A percentile compares a stretch with the other conserved stretches of the same genome.
Evolutionary conservation across 1,140 invertebrate genomes (phyloP).

Genomic region (Macrosteles quadrilineatus): DNA sequence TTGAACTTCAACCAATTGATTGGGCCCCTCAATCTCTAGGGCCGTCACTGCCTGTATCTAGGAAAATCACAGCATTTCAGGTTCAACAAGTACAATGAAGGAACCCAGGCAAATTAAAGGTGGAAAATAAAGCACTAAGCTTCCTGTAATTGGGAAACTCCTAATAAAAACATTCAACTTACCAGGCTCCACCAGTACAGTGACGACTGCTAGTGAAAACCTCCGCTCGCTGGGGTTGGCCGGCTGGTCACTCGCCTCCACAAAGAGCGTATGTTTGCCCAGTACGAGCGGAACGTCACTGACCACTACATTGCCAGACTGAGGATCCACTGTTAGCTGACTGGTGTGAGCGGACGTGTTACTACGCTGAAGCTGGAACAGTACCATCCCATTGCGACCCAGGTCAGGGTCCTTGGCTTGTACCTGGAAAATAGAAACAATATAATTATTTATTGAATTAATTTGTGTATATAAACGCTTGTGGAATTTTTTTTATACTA

Average conservation of each 20-base stretch:
- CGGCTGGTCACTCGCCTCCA: conserved; percentile 80
- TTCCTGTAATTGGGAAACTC: too few species aligned
- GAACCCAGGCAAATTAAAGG: too few species aligned
- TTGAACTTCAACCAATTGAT: too few species aligned
- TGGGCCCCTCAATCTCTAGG: too few species aligned
- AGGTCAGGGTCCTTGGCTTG: conserved; percentile 79
- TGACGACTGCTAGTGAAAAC: conserved; percentile 80
- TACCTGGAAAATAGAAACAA: conserved; percentile 48
- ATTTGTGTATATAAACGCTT: too few species aligned
- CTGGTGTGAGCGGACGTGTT: conserved; percentile 61
- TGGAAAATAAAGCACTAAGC: too few species aligned
- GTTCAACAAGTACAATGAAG: too few species aligned
- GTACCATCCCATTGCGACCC: conserved; percentile 74
- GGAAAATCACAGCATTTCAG: too few species aligned
- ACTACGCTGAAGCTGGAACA: conserved; percentile 73
- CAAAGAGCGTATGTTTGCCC: conserved; percentile 73
- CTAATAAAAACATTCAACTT: too few species aligned
- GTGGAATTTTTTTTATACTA: too few species aligned
- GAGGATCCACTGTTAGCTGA: conserved; percentile 70
- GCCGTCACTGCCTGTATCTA: too few species aligned
- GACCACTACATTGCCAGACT: conserved; percentile 70
- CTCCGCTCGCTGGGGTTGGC: conserved; percentile 76
- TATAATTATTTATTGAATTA: not conserved
- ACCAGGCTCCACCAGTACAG: conserved; percentile 62
- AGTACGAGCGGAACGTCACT: conserved; percentile 63